Evolutionary conservation across 2,797 vertebrate genomes (phyloP).

Genomic region (Eidolon dupreanum): DNA sequence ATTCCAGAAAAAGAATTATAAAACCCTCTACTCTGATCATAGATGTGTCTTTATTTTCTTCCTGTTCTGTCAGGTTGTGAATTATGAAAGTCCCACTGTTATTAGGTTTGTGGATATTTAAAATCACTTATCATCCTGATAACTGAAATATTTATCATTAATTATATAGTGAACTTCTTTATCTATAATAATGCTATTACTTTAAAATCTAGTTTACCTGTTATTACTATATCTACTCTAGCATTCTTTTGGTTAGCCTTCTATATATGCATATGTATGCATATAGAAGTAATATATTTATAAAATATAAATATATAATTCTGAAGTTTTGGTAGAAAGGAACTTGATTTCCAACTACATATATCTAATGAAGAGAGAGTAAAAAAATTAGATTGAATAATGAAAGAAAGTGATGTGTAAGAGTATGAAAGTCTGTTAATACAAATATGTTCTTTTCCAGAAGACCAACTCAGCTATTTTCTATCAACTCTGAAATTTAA

Average conservation of each 20-base stretch:
- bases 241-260: neutral
- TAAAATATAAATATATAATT: neutral
- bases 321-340: neutral
- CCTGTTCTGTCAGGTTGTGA: neutral
- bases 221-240: neutral
- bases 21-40: neutral
- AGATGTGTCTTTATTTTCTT: neutral
- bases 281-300: too few species aligned
- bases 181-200: neutral
- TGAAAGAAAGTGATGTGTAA: neutral
- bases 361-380: neutral
- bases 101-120: neutral
- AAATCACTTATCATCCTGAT: neutral
- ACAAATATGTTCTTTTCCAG: neutral
- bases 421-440: neutral
- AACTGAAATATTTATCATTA: neutral
- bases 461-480: neutral
- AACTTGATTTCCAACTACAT: neutral
- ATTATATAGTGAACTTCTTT: neutral
- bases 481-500: neutral
- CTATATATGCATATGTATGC: neutral
- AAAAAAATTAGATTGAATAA: neutral
- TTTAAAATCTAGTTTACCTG: neutral
- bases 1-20: neutral
- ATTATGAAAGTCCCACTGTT: neutral